phyloP scores from a whole-genome alignment of 2,888 invertebrate genomes.

The Aleiodes alternator region DNA sequence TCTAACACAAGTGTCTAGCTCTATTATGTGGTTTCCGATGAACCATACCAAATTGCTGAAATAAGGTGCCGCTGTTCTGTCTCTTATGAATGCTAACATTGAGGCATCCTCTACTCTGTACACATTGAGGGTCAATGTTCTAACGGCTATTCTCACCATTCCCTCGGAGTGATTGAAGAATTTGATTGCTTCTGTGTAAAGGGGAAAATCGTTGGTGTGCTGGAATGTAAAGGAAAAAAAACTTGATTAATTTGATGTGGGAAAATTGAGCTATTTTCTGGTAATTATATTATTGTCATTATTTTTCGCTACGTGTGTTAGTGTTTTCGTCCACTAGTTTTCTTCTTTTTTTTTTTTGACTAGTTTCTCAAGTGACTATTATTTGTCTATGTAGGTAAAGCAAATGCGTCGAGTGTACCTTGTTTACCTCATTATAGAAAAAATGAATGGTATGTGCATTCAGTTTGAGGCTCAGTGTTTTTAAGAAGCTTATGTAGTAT shows the following conservation, averaged over 20 bases:
- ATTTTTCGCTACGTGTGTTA: slow-evolving; percentile 17
- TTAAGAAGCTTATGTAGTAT: slow-evolving; percentile 99
- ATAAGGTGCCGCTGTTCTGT: slow-evolving; percentile 98
- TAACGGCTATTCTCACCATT: slow-evolving; percentile 99
- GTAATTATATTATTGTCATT: slow-evolving; percentile 44
- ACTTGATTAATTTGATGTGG: background rate
- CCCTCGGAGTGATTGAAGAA: slow-evolving; percentile 99
- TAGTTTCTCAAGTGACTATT: background rate
- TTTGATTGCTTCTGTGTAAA: slow-evolving; percentile 99
- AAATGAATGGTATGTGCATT: slow-evolving; percentile 99
- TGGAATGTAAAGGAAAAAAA: slow-evolving; percentile 72
- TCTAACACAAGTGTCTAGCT: slow-evolving; percentile 95
- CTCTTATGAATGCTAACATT: slow-evolving; percentile 96
- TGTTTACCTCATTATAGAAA: slow-evolving; percentile 97
- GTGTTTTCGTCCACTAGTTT: background rate
- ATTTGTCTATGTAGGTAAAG: slow-evolving; percentile 28
- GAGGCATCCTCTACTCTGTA: slow-evolving; percentile 95
- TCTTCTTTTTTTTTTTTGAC: background rate
- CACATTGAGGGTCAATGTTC: slow-evolving; percentile 97
- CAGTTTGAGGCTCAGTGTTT: slow-evolving; percentile 97
- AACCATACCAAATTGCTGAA: slow-evolving; percentile 99
- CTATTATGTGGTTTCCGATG: slow-evolving; percentile 97
- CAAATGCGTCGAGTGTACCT: slow-evolving; percentile 59
- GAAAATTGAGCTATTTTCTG: slow-evolving; percentile 50
- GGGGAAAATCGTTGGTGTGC: slow-evolving; percentile 99